Percentiles rank a stretch among this genome's conserved stretches.
Conservation (phyloP, 2,113 vertebrate genomes). For the Clarias macrocephalus region DNA sequence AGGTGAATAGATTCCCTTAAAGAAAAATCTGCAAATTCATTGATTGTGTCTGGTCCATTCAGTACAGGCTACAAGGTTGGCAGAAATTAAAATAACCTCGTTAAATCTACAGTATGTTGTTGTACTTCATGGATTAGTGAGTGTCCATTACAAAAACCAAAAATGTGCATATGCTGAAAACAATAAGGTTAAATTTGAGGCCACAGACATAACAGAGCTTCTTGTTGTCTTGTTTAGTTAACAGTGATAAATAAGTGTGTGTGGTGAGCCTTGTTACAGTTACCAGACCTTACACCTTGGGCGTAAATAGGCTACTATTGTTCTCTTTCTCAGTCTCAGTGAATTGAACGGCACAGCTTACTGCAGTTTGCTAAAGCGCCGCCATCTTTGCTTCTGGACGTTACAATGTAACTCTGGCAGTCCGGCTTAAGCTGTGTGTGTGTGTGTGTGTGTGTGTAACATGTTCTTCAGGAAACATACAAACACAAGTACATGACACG, state of each 20-base stretch:
- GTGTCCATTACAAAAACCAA: background rate
- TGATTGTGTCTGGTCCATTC: background rate
- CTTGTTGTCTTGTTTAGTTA: background rate
- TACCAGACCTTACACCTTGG: background rate
- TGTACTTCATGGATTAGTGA: background rate
- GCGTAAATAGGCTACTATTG: background rate
- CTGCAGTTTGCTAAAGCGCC: slow-evolving; percentile 18
- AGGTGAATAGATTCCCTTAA: too few species aligned
- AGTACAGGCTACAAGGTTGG: background rate
- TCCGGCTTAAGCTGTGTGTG: background rate
- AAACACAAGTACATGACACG: background rate
- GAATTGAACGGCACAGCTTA: background rate
- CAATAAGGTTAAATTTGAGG: background rate
- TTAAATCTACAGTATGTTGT: background rate
- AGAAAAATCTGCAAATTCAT: background rate
- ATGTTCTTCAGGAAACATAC: background rate
- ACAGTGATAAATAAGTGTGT: background rate
- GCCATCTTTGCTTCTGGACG: slow-evolving; percentile 27
- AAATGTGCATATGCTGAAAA: too few species aligned
- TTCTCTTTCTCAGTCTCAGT: background rate
- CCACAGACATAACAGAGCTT: background rate
- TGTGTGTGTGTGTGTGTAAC: background rate
- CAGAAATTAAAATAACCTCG: background rate
- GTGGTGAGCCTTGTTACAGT: background rate
- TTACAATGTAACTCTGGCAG: background rate